A percentile compares a stretch with the other conserved stretches of the same genome.
Conservation (phyloP, 2,797 vertebrate species). For the Squalus acanthias region DNA sequence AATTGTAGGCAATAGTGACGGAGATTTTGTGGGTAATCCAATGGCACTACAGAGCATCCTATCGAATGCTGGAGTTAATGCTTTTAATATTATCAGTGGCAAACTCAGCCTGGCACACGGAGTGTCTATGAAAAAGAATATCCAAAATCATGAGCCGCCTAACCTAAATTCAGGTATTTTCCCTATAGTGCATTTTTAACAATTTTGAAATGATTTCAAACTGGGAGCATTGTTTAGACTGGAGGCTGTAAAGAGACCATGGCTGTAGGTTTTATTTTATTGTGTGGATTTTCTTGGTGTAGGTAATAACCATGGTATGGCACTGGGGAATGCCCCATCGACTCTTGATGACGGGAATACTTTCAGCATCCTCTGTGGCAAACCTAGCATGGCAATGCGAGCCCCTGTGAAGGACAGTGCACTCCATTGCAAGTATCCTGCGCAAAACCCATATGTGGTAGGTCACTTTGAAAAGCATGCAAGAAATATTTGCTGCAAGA, state of each 20-base stretch:
- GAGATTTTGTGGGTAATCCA: conserved; percentile 28
- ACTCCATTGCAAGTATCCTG: conserved; percentile 22
- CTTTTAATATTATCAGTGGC: conserved; percentile 38
- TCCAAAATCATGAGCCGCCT: neutral
- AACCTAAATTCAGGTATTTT: conserved; percentile 28
- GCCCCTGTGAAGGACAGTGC: conserved; percentile 21
- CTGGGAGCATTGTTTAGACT: neutral
- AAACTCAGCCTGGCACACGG: conserved; percentile 50
- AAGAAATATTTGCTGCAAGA: conserved; percentile 11
- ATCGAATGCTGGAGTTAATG: conserved; percentile 31
- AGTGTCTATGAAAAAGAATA: conserved; percentile 47
- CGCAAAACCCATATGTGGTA: conserved; percentile 29
- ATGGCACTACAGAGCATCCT: conserved; percentile 31
- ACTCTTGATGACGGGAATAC: conserved; percentile 23
- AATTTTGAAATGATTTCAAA: conserved; percentile 8
- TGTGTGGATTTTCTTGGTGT: conserved; percentile 26
- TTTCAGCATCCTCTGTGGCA: conserved; percentile 14
- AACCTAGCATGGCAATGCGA: conserved; percentile 8
- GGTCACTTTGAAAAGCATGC: conserved; percentile 25
- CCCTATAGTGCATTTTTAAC: neutral
- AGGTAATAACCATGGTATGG: neutral
- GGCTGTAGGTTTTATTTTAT: neutral
- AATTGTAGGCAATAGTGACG: conserved; percentile 30
- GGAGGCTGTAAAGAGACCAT: neutral
- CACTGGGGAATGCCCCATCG: conserved; percentile 3